Conservation (phyloP, 2,888 invertebrate genomes). For the Chymomyza amoena region DNA sequence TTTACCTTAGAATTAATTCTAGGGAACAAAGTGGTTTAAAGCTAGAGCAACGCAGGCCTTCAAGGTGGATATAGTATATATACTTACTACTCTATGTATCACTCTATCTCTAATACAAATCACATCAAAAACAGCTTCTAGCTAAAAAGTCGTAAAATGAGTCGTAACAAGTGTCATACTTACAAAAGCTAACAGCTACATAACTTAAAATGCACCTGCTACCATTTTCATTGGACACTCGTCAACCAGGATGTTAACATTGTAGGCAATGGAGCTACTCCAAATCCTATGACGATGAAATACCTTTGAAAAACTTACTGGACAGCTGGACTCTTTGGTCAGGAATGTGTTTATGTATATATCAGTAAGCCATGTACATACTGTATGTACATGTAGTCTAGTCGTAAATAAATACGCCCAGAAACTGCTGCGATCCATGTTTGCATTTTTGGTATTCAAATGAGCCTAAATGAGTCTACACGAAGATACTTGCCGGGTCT, state of each 20-base stretch:
- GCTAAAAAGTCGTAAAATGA: not conserved
- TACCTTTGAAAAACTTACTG: not conserved
- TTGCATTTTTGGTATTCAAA: slow-evolving; percentile 55
- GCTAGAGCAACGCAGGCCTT: too few relatives aligned
- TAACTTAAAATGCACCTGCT: not conserved
- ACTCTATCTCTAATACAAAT: not conserved
- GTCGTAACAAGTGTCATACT: not conserved
- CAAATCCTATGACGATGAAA: not conserved
- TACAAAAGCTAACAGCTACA: not conserved
- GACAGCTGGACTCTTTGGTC: not conserved
- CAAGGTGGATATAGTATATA: too few relatives aligned
- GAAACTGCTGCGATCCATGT: slow-evolving; percentile 29
- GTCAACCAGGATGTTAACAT: not conserved
- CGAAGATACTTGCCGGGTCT: slow-evolving; percentile 16
- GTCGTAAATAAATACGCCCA: slow-evolving; percentile 48
- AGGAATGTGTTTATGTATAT: not conserved
- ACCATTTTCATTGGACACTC: not conserved
- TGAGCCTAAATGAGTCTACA: slow-evolving; percentile 60
- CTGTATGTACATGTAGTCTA: slow-evolving; percentile 14
- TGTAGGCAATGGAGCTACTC: not conserved
- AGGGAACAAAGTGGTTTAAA: too few relatives aligned
- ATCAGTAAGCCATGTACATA: not conserved
- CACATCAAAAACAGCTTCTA: not conserved
- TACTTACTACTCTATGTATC: too few relatives aligned
- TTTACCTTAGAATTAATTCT: too few relatives aligned